Evolutionary conservation across 1,140 invertebrate species (phyloP), one percentile per base, ranked within the genome.

Genomic region (Brachionus rotundiformis): DNA sequence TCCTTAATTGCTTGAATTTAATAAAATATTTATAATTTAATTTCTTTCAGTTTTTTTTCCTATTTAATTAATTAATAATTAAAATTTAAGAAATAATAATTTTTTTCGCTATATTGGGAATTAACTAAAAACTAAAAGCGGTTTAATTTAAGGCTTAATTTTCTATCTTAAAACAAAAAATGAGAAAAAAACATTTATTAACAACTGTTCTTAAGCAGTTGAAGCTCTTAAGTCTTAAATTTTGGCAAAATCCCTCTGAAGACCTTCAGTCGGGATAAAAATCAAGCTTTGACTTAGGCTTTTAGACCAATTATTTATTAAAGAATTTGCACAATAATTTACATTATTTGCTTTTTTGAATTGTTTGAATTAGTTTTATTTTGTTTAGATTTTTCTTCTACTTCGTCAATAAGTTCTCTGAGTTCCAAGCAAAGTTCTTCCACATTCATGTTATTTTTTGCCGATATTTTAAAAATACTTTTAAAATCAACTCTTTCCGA

Each of bases 391-490:
- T 13, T 68, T 19, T 73, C 29, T 23, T 68, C 68, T 41, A 47
- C 23, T 73, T 73, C 68, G n/a, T 79, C 76, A 8, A 79, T 79
- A 4, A 79, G 31, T 59, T 79, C 44, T 54, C 76, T 19, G 29
- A 79, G 31, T 54, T 79, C 54, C 13, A 79, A 39, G 31, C 76
- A 79, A 31, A 79, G 16, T 10, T 79, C 47, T 54, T 79, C 44
- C 13, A 79, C 47, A 11, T 79, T 79, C 47, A 79, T 79, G 33
- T 79, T 79, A 2, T 27, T 54, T 68, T 81, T 81, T 29, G 49
- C 77, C 7, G 77, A 63, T 29, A 81, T 81, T 63, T 63, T 41
- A 27, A 81, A 61, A 31, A 81, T 68, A 63, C 44, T 44, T 65
- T 27, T 39, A 16, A 81, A 81, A 65, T 63, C 16, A 16, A 81